Evolutionary conservation across 2,113 vertebrate species (phyloP).

Genomic region (Boulengeromyrus knoepffleri): DNA sequence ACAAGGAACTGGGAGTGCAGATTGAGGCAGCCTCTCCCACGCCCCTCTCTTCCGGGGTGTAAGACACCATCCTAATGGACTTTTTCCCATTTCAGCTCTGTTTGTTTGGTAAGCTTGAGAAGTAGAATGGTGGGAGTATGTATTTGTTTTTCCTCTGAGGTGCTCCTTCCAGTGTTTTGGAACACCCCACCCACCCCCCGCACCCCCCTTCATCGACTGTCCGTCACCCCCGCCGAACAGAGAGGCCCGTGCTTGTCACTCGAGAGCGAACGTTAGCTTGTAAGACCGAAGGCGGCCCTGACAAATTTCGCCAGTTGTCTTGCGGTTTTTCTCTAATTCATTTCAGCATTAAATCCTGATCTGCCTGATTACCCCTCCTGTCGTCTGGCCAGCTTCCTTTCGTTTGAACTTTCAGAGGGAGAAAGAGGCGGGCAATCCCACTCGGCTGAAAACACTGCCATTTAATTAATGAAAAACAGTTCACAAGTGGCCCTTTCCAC

Average conservation of each 20-base stretch:
- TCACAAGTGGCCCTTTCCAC: background rate
- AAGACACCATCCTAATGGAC: background rate
- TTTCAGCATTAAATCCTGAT: conserved; percentile 15
- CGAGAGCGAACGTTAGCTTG: background rate
- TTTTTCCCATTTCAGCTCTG: background rate
- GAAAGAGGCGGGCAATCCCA: background rate
- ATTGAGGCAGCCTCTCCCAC: conserved; percentile 40
- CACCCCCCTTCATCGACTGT: no score
- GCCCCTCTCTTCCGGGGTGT: background rate
- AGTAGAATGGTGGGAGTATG: background rate
- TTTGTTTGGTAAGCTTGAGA: conserved; percentile 1
- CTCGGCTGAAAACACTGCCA: background rate
- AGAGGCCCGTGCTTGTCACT: background rate
- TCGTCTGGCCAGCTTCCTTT: conserved; percentile 23
- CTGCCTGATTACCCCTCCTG: background rate
- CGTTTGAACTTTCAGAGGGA: conserved; percentile 10
- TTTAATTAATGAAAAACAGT: conserved; percentile 4
- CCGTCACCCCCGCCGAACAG: background rate
- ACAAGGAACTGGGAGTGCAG: conserved; percentile 53
- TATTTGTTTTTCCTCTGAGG: conserved; percentile 2
- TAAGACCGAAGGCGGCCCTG: background rate
- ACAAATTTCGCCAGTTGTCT: conserved; percentile 11
- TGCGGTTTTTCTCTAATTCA: conserved; percentile 8
- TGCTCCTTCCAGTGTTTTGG: background rate
- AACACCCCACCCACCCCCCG: background rate